phyloP scores from a whole-genome alignment of 2,113 vertebrate genomes.

The Physeter macrocephalus region DNA sequence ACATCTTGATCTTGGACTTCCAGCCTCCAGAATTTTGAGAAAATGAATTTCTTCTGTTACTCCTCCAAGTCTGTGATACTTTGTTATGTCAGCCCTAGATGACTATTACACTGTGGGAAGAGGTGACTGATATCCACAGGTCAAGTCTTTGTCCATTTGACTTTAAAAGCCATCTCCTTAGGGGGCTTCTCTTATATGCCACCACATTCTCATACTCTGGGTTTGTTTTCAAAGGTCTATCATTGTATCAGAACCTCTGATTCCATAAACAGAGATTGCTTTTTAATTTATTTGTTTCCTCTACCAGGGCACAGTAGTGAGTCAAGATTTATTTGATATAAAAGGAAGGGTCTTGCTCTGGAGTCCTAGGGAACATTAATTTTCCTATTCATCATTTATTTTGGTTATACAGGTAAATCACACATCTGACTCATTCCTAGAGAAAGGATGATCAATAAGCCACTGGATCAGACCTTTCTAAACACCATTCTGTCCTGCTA shows the following conservation, averaged over 20 bases:
- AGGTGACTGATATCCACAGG: not conserved
- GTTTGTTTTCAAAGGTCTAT: not conserved
- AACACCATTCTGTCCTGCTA: not conserved
- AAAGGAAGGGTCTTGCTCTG: not conserved
- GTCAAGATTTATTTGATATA: not conserved
- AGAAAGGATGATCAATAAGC: not conserved
- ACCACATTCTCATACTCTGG: not conserved
- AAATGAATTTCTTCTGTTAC: not conserved
- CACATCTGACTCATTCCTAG: not conserved
- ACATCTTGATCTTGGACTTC: not conserved
- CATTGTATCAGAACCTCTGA: not conserved
- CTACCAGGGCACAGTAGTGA: not conserved
- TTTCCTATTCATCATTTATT: not conserved
- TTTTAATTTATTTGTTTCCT: not conserved
- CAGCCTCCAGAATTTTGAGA: not conserved
- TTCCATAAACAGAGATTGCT: not conserved
- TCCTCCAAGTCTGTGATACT: not conserved
- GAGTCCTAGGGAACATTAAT: not conserved
- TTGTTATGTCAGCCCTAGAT: not conserved
- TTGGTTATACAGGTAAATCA: not conserved
- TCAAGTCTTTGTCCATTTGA: not conserved
- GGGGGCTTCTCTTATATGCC: fast-evolving
- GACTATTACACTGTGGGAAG: not conserved
- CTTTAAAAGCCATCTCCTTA: not conserved
- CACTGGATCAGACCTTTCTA: not conserved